These are phyloP conservation scores for Laticauda laticaudata DNA, from an alignment of 2,113 vertebrate genomes.

Conservation along the genomic window DNA sequence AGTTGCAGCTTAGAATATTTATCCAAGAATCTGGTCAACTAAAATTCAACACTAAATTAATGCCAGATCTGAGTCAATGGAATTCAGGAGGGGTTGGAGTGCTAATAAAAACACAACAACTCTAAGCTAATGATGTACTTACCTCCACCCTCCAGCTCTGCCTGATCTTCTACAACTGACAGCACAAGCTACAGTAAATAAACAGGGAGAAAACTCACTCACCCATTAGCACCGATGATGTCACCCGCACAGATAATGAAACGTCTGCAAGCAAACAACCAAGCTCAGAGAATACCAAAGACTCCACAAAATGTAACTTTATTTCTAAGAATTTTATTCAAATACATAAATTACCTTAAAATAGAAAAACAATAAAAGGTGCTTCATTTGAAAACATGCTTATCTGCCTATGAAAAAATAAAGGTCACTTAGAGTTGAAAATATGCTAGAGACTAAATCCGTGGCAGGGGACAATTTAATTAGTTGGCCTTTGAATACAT, in stretches of 20 bases:
- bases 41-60: neutral
- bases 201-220: neutral
- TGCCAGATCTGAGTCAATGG: neutral
- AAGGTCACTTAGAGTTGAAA: neutral
- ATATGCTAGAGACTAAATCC: neutral
- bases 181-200: neutral
- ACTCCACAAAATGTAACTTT: neutral
- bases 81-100: neutral
- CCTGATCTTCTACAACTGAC: neutral
- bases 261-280: neutral
- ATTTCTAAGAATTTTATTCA: neutral
- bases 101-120: neutral
- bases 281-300: neutral
- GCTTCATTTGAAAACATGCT: neutral
- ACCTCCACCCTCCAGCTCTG: neutral
- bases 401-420: neutral
- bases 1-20: neutral
- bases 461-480: neutral
- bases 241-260: neutral
- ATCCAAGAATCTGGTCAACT: neutral
- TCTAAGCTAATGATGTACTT: neutral
- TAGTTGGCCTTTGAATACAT: neutral
- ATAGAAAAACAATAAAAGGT: neutral
- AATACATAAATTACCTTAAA: neutral
- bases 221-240: neutral